Evolutionary conservation across 2,797 vertebrate genomes (phyloP).

Genomic region (Chiroxiphia lanceolata): DNA sequence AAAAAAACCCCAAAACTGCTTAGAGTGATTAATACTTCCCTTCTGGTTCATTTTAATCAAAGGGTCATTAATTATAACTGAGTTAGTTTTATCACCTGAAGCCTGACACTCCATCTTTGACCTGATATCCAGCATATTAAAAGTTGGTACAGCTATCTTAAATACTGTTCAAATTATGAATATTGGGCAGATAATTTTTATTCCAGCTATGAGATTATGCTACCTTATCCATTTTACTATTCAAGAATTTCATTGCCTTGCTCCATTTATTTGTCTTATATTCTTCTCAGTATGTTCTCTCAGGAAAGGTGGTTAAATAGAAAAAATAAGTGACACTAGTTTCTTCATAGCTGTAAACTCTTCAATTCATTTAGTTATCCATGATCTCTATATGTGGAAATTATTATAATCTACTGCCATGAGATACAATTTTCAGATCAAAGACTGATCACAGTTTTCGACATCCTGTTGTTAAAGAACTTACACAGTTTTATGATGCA

Average conservation of each 20-base stretch:
- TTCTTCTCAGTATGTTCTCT: neutral
- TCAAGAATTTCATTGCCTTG: neutral
- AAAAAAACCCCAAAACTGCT: neutral
- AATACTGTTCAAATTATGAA: neutral
- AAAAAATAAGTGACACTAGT: neutral
- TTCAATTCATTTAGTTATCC: neutral
- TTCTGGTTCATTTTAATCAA: neutral
- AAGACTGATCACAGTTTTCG: neutral
- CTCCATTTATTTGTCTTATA: neutral
- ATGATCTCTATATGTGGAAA: rapidly evolving
- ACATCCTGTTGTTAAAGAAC: neutral
- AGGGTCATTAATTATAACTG: neutral
- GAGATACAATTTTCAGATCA: neutral
- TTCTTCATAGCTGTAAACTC: neutral
- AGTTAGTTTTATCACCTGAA: neutral
- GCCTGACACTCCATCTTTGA: neutral
- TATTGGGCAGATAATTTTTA: neutral
- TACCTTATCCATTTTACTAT: neutral
- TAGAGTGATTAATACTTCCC: neutral
- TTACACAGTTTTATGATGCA: neutral
- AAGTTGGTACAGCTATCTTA: neutral
- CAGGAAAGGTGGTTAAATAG: neutral
- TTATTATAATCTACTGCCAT: neutral
- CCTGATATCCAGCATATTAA: neutral
- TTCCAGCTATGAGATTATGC: neutral